Percentiles rank a stretch among this genome's conserved stretches.
phyloP scores from a whole-genome alignment of 2,113 vertebrate genomes.

The Anguilla rostrata region DNA sequence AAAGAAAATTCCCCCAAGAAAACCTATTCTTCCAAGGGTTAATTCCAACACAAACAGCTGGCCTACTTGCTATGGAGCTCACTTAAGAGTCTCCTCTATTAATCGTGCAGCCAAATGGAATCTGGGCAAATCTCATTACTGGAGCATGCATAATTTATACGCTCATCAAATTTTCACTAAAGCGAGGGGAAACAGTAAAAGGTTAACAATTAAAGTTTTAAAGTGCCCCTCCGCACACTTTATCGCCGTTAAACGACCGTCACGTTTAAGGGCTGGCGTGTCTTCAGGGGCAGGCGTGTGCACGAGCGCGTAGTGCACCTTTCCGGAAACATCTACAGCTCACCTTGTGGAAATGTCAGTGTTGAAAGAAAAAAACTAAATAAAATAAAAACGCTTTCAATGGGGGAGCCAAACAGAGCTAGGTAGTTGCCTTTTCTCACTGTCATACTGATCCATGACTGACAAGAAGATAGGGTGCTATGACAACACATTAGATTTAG shows the following conservation, averaged over 20 bases:
- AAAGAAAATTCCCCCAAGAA: too few relatives aligned
- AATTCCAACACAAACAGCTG: background rate
- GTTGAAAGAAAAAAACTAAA: too few relatives aligned
- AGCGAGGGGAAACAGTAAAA: conserved; percentile 10
- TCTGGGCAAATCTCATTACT: conserved; percentile 24
- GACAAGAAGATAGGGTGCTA: too few relatives aligned
- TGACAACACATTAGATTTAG: too few relatives aligned
- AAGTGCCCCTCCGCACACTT: conserved; percentile 4
- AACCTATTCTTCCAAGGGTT: too few relatives aligned
- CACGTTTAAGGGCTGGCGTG: background rate
- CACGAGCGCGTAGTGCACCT: too few relatives aligned
- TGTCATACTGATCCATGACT: too few relatives aligned
- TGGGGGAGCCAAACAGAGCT: too few relatives aligned
- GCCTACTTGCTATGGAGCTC: background rate
- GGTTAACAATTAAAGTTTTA: conserved; percentile 22
- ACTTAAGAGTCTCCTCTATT: conserved; percentile 6
- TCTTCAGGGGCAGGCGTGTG: background rate
- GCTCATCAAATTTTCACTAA: conserved; percentile 28
- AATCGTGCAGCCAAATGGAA: conserved; percentile 22
- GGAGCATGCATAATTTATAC: conserved; percentile 26
- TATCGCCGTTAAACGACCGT: conserved; percentile 1
- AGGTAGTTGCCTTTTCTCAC: too few relatives aligned
- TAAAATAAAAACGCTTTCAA: too few relatives aligned
- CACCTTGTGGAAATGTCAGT: too few relatives aligned
- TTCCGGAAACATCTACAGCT: too few relatives aligned